phyloP scores from a whole-genome alignment of 1,140 invertebrate species.

The Holcopasites calliopsidis region DNA sequence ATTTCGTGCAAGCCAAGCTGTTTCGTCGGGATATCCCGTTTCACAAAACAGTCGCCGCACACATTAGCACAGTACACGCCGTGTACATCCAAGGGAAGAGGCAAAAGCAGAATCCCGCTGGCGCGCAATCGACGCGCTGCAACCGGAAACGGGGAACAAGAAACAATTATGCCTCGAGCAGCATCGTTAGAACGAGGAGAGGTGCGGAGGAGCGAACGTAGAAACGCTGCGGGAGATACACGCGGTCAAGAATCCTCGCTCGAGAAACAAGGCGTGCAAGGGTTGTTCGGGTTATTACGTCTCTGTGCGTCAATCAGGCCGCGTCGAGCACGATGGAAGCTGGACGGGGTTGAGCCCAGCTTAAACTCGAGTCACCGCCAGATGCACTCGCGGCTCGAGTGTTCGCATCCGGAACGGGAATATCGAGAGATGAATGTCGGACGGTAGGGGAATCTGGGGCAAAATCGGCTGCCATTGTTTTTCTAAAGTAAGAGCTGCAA shows the following conservation, averaged over 20 bases:
- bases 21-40: no score
- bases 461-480: background rate
- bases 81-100: no score
- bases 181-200: background rate
- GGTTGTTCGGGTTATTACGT: slow-evolving; percentile 40
- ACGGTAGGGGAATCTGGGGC: background rate
- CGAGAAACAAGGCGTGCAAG: slow-evolving; percentile 1
- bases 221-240: no score
- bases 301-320: slow-evolving; percentile 49
- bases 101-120: no score
- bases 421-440: background rate
- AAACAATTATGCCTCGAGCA: background rate
- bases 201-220: background rate
- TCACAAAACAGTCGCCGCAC: no score
- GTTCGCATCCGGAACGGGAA: background rate
- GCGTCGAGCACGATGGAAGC: slow-evolving; percentile 39
- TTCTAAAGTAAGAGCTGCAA: no score
- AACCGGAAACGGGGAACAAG: background rate
- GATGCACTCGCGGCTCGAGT: slow-evolving; percentile 42
- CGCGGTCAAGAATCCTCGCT: background rate
- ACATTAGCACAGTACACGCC: no score
- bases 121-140: no score
- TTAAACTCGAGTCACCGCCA: slow-evolving; percentile 42
- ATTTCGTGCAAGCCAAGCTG: no score
- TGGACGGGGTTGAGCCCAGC: slow-evolving; percentile 28